Base-by-base conservation (phyloP, 2,113 vertebrate species). In the Atlantisia rogersi region DNA sequence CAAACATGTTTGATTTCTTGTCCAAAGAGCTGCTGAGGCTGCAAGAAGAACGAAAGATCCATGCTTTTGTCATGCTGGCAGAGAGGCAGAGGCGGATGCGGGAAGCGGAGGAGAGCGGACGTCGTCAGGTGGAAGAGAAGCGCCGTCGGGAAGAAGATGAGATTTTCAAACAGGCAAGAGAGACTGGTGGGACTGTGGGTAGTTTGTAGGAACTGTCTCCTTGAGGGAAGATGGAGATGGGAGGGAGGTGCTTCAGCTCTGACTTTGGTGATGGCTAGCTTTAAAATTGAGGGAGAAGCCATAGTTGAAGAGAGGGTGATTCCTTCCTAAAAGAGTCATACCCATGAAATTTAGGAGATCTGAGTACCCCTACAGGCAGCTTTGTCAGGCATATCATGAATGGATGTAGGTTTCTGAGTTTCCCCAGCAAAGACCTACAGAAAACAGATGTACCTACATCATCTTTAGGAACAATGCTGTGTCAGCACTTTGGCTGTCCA, bases 61-160 rank as follows among this genome's bases (percentile, higher is more conserved):
- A 99, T 0, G 99, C 99, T 44, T 98, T 99, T 6, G 96, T 95
- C 22, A 97, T 99, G 65, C 82, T 99, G 92, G 99, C 99, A 2
- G 99, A 99, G 95, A 97, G 99, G 70, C 98, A 98, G 55, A 98
- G 99, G 6, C 97, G 98, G 25, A 94, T 98, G 50, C 97, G 98
- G 7, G 99, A 99, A 86, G 99, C 99, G 0, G 98, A 99, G 84
- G 99, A 99, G 98, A 99, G 99, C 0, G 99, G 99, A 0, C 96
- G 97, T 29, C 98, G 99, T 50, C 99, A 99, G 94, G 92, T 98
- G 94, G 99, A 99, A 81, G 98, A 99, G 91, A 97, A 95, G 31
- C 97, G 94, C 50, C 97, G 98, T 32, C 96, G 81, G 52, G 98
- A 99, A 60, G 98, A 99, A 60, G 99, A 99, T 37, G 97, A 99